Conservation (phyloP, 2,888 invertebrate genomes). For the Epinotia ramella region DNA sequence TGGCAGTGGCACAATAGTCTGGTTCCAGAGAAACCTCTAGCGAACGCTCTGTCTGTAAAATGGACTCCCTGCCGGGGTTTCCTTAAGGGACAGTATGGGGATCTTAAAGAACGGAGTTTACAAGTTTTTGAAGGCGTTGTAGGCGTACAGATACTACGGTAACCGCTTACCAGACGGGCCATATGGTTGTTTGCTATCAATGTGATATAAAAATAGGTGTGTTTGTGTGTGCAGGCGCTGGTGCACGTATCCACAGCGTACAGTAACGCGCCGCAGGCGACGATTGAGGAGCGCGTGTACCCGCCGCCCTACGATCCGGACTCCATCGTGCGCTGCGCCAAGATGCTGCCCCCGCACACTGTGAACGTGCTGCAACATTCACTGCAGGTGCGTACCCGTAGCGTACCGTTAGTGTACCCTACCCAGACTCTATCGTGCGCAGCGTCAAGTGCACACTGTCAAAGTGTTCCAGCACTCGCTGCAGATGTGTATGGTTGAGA, state of each 20-base stretch:
- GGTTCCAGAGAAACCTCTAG: no score
- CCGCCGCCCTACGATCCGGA: conserved; percentile 88
- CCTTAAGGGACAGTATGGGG: no score
- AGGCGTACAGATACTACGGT: no score
- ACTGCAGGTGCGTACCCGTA: conserved; percentile 80
- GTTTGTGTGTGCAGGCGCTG: conserved; percentile 81
- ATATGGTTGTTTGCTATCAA: no score
- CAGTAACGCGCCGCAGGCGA: conserved; percentile 94
- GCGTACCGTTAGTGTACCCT: conserved; percentile 89
- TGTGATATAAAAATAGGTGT: no score
- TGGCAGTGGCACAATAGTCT: no score
- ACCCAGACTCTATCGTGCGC: conserved; percentile 86
- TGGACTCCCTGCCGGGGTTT: no score
- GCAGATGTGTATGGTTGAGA: conserved; percentile 70
- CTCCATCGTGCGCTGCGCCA: conserved; percentile 86
- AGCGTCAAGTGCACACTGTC: conserved; percentile 86
- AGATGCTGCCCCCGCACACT: conserved; percentile 86
- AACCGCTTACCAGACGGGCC: no score
- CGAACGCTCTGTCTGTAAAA: no score
- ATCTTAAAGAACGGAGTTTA: no score
- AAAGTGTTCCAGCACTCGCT: conserved; percentile 84
- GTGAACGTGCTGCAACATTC: conserved; percentile 84
- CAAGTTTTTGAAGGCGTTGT: no score
- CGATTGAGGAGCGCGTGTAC: conserved; percentile 94
- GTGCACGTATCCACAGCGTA: conserved; percentile 98